phyloP scores from a whole-genome alignment of 2,797 vertebrate genomes.

The Hozukius guyotensis region DNA sequence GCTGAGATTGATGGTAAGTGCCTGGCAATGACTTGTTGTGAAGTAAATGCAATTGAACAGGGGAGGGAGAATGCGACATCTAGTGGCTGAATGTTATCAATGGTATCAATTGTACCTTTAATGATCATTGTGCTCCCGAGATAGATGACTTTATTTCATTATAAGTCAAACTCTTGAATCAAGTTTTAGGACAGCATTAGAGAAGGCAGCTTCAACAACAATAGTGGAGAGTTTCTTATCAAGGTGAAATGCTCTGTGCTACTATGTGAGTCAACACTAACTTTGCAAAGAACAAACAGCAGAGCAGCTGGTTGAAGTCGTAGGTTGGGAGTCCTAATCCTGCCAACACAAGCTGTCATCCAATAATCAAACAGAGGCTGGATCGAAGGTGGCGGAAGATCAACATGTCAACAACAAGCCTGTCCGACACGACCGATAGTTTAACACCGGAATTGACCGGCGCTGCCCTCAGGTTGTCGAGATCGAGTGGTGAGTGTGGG shows the following conservation, averaged over 20 bases:
- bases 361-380: conserved; percentile 67
- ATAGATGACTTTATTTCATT: neutral
- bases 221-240: neutral
- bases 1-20: no score
- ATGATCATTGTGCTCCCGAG: neutral
- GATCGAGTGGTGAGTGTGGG: neutral
- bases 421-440: conserved; percentile 40
- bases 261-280: conserved; percentile 12
- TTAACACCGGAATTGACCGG: conserved; percentile 56
- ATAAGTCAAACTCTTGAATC: neutral
- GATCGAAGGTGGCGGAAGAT: conserved; percentile 63
- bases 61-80: no score
- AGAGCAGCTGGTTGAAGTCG: neutral
- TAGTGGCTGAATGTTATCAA: no score
- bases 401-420: conserved; percentile 62
- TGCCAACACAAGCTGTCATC: conserved; percentile 63
- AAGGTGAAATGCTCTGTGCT: conserved; percentile 25
- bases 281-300: conserved; percentile 32
- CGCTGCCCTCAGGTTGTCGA: conserved; percentile 29
- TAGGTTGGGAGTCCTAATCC: conserved; percentile 38
- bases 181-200: neutral
- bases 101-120: neutral
- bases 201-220: conserved; percentile 2
- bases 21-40: no score
- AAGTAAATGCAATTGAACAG: no score